These are phyloP conservation scores for Glomeris marginata DNA, from an alignment of 2,888 invertebrate species.

Conservation along the genomic window DNA sequence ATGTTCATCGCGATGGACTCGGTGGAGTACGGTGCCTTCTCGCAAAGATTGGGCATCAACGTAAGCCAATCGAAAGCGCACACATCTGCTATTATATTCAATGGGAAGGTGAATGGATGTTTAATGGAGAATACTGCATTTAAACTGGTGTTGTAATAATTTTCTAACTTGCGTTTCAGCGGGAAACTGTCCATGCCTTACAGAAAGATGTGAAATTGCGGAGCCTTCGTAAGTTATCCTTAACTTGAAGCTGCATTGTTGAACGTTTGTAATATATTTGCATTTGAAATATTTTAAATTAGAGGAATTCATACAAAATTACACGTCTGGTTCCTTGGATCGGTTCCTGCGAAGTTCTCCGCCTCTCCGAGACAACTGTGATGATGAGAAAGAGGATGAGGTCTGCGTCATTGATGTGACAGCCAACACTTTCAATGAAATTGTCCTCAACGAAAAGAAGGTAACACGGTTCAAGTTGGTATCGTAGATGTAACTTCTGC, in stretches of 20 bases:
- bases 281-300: conserved; percentile 17
- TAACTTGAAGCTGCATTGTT: too few species aligned
- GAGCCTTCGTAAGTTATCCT: conserved; percentile 16
- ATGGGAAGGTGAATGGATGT: conserved; percentile 43
- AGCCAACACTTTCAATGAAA: conserved; percentile 44
- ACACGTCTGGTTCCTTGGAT: conserved; percentile 31
- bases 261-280: too few species aligned
- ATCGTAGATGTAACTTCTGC: too few species aligned
- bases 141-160: conserved; percentile 10
- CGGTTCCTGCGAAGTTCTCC: conserved; percentile 29
- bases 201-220: conserved; percentile 28
- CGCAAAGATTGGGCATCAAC: conserved; percentile 57
- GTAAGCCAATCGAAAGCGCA: conserved; percentile 34
- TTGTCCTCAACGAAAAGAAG: conserved; percentile 42
- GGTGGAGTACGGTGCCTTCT: conserved; percentile 52
- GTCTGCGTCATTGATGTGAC: conserved; percentile 49
- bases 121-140: background rate
- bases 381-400: conserved; percentile 17
- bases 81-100: conserved; percentile 53
- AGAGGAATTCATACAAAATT: conserved; percentile 36
- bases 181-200: conserved; percentile 50
- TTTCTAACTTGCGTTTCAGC: conserved; percentile 38
- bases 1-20: conserved; percentile 57
- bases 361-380: conserved; percentile 18
- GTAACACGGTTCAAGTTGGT: too few species aligned